These are phyloP conservation scores for Sebastiscus tertius DNA, from an alignment of 2,797 vertebrate genomes.

Conservation along the genomic window DNA sequence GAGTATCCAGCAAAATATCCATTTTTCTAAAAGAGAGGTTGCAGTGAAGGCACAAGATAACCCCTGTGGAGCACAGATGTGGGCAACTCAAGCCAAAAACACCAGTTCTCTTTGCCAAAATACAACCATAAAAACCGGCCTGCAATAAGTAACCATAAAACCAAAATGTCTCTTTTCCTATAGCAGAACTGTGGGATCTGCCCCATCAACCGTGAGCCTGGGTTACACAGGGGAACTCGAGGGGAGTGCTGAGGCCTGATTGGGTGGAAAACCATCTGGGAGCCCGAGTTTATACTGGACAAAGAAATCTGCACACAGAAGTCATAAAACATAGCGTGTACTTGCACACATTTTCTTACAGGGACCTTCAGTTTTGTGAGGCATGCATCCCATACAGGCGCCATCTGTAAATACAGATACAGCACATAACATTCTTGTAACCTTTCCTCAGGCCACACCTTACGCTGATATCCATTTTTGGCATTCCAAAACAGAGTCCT, in stretches of 20 bases:
- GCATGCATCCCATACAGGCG: slow-evolving; percentile 9
- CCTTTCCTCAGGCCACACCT: slow-evolving; percentile 47
- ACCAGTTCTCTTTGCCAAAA: slow-evolving; percentile 66
- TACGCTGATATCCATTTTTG: slow-evolving; percentile 45
- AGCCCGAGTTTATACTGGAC: slow-evolving; percentile 55
- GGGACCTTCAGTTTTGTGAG: slow-evolving; percentile 15
- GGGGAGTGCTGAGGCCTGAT: slow-evolving; percentile 55
- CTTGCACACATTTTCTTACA: slow-evolving; percentile 18
- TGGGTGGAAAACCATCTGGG: slow-evolving; percentile 64
- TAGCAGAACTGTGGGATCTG: slow-evolving; percentile 66
- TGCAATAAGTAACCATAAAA: slow-evolving; percentile 78
- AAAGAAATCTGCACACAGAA: slow-evolving; percentile 42
- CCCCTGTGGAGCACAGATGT: slow-evolving; percentile 70
- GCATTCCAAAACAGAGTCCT: slow-evolving; percentile 55
- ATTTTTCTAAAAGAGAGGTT: slow-evolving; percentile 21
- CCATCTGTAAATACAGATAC: slow-evolving; percentile 40
- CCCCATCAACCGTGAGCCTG: slow-evolving; percentile 57
- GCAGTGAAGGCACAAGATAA: slow-evolving; percentile 37
- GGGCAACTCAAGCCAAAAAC: slow-evolving; percentile 60
- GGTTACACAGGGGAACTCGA: slow-evolving; percentile 49
- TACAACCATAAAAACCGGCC: slow-evolving; percentile 67
- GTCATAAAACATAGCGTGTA: slow-evolving; percentile 37
- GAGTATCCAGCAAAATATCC: slow-evolving; percentile 21
- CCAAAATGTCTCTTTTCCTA: slow-evolving; percentile 74
- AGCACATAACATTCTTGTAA: slow-evolving; percentile 38